These are phyloP conservation scores for Scaeva pyrastri DNA, from an alignment of 2,888 invertebrate species.

Conservation along the genomic window DNA sequence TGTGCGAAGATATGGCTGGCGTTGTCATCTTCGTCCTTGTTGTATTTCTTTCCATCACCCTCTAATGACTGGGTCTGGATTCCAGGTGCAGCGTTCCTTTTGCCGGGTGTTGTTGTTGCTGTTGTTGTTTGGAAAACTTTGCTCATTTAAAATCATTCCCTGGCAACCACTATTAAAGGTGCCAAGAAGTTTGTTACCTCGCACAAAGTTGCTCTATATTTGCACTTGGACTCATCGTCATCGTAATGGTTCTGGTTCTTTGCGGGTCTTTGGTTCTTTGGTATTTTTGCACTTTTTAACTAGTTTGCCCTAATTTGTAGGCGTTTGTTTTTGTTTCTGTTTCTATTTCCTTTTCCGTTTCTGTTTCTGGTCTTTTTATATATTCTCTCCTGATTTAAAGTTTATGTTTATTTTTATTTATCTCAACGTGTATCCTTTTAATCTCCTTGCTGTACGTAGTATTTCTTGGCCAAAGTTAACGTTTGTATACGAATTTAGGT, in stretches of 20 bases:
- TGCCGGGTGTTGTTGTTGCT: not conserved
- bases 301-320: slow-evolving; percentile 64
- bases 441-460: slow-evolving; percentile 33
- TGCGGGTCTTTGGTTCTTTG: slow-evolving; percentile 1
- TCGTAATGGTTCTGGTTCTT: slow-evolving; percentile 10
- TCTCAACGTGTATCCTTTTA: not conserved
- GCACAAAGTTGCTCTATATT: slow-evolving; percentile 51
- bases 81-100: not conserved
- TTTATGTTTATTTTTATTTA: slow-evolving; percentile 23
- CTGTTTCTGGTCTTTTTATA: no score
- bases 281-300: slow-evolving; percentile 66
- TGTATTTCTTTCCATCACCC: not conserved
- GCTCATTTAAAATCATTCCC: slow-evolving; percentile 55
- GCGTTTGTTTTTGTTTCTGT: slow-evolving; percentile 10
- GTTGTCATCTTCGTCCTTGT: not conserved
- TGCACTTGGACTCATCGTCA: slow-evolving; percentile 46
- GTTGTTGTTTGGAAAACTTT: slow-evolving; percentile 52
- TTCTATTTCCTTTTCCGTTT: not conserved
- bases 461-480: slow-evolving; percentile 41
- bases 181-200: slow-evolving; percentile 55
- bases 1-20: not conserved
- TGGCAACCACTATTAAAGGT: slow-evolving; percentile 57
- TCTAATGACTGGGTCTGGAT: not conserved
- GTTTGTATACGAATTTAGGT: not conserved
- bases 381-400: not conserved